phyloP scores from a whole-genome alignment of 2,888 invertebrate species.

The Machimus rusticus region DNA sequence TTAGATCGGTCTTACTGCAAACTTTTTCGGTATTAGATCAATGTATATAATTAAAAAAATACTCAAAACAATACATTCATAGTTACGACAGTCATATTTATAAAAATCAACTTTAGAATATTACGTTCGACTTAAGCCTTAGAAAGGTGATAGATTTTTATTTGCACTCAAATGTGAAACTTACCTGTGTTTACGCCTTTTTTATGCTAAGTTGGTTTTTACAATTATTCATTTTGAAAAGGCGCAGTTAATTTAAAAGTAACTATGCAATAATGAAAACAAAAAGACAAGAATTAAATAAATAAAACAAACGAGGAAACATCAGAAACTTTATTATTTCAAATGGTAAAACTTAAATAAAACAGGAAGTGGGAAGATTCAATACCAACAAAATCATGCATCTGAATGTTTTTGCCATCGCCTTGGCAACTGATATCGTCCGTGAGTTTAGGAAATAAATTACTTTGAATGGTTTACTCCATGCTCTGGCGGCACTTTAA shows the following conservation, averaged over 20 bases:
- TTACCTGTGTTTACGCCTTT: too few species aligned
- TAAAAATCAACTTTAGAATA: too few species aligned
- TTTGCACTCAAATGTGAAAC: too few species aligned
- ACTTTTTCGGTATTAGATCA: too few species aligned
- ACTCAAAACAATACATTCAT: too few species aligned
- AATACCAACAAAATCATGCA: conserved; percentile 35
- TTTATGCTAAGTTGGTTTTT: too few species aligned
- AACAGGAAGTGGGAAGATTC: not conserved
- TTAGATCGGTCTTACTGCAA: too few species aligned
- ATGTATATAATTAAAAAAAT: too few species aligned
- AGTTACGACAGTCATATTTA: too few species aligned
- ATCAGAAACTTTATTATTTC: conserved; percentile 1
- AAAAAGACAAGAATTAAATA: not conserved
- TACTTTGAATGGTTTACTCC: not conserved
- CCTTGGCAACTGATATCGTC: not conserved
- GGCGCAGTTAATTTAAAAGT: not conserved
- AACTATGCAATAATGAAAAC: not conserved
- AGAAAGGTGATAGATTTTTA: too few species aligned
- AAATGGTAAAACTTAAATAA: conserved; percentile 8
- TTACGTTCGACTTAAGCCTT: too few species aligned
- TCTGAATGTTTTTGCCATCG: not conserved
- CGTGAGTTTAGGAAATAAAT: not conserved
- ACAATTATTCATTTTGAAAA: too few species aligned
- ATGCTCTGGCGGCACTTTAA: not conserved
- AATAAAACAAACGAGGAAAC: not conserved